Evolutionary conservation across 2,797 vertebrate genomes (phyloP), one percentile per base, ranked within the genome.

Genomic region (Lepilemur ruficaudatus): DNA sequence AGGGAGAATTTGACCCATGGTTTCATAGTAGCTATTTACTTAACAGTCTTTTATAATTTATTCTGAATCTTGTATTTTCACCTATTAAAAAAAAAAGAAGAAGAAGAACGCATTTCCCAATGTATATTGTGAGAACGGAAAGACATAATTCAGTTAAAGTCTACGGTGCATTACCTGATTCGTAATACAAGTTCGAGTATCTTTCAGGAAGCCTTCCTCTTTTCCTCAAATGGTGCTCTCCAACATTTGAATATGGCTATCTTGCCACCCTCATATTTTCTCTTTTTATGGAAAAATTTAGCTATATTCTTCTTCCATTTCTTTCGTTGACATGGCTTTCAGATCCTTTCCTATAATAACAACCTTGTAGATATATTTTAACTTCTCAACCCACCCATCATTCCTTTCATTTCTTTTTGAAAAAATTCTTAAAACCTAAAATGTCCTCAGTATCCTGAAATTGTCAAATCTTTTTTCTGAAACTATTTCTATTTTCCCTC

Each of bases 401-500:
- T 41, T 85, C 55, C 23, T 65, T 95, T 95, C 38, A 87, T 78
- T 73, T 94, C 8, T 89, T 41, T 78, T 55, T 6, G 20, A 81
- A 5, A 67, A 86, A 75, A 91, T 48, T 80, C 25, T 82, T 59
- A 46, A 81, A 88, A 89, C 3, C 20, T 69, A 38, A 82, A 87
- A 86, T 76, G 12, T 13, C n/a, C 17, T 85, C 32, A 75, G 17
- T 86, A n/a, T 69, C 35, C 59, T 67, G n/a, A 87, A 79, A 83
- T 41, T 41, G 28, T 89, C 52, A 96, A 52, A 32, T 28, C 46
- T 13, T 17, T 75, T 89, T 73, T 18, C 30, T 41, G 83, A 78
- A 96, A 61, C 20, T 46, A 48, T 93, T 97, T 94, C 32, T 84
- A 61, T 59, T 69, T 94, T 32, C 86, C 15, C 7, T 81, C 10